phyloP scores from a whole-genome alignment of 2,797 vertebrate species.

The Cheirogaleus major region DNA sequence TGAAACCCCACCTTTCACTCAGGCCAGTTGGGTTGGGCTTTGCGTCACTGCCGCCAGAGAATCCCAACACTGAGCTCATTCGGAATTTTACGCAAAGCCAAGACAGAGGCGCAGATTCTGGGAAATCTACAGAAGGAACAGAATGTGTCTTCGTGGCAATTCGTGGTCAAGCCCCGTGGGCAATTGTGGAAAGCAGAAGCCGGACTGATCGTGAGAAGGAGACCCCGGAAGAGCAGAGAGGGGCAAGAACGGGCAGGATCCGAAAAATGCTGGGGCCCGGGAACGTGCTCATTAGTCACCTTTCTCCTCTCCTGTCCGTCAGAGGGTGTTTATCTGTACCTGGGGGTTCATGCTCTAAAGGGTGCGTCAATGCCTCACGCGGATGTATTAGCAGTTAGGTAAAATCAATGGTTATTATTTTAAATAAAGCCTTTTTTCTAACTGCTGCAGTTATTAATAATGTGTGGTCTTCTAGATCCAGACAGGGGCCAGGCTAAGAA shows the following conservation, averaged over 20 bases:
- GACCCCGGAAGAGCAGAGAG: accelerated
- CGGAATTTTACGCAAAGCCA: background rate
- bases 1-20: background rate
- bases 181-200: background rate
- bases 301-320: background rate
- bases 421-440: background rate
- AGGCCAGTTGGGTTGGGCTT: background rate
- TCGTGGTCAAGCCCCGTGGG: background rate
- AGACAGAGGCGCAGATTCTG: background rate
- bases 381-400: background rate
- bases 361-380: accelerated
- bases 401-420: background rate
- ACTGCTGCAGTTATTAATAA: background rate
- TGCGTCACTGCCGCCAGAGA: background rate
- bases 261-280: background rate
- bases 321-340: too few species aligned
- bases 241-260: accelerated
- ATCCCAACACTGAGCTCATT: background rate
- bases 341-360: background rate
- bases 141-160: accelerated
- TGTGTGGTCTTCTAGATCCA: background rate
- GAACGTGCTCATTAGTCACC: background rate
- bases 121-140: background rate
- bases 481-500: background rate
- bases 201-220: accelerated